Evolutionary conservation across 2,888 invertebrate species (phyloP), one percentile per base, ranked within the genome.

Genomic region (Lasioglossum vierecki): DNA sequence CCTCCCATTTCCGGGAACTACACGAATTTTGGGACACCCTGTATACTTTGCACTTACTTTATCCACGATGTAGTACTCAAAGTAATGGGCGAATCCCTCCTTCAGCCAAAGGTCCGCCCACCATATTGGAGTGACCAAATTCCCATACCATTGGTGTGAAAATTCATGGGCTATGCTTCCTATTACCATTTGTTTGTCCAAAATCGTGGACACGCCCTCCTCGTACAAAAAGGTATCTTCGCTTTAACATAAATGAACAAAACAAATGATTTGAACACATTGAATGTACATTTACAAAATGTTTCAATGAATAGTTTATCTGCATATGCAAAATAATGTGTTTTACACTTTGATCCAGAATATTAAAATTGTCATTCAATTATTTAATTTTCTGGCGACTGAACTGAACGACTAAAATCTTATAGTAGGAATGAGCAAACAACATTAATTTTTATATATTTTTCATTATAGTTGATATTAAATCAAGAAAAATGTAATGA

Each of bases 31-130:
- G 30, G 30, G 30, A 30, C 30, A 30, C 0, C 30, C 30, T 30
- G 30, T 30, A 30, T 30, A 44, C 44, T 44, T 13, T 44, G 49
- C 2, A 90, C 85, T 66, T 66, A 81, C 82, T 77, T 90, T 53
- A 30, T 94, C 87, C 0, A 94, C 91, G 15, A 94, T 94, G 22
- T 93, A 92, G 83, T 95, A 95, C 89, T 96, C 95, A 86, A 96
- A 95, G 90, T 95, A 96, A 63, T 93, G 94, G 15, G 96, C 96
- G 87, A 96, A 96, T 4, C 96, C 96, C 92, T 95, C 95, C 79
- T 94, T 95, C 9, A 95, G 85, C 95, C 95, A 96, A 0, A 95
- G 85, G 80, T 94, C 94, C 5, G 92, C 87, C 95, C 95, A 95
- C 95, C 95, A 95, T 70, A 87, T 60, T 4, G 95, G 93, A 41